Evolutionary conservation across 2,888 invertebrate genomes (phyloP), one percentile per base, ranked within the genome.

Genomic region (Acleris emargana): DNA sequence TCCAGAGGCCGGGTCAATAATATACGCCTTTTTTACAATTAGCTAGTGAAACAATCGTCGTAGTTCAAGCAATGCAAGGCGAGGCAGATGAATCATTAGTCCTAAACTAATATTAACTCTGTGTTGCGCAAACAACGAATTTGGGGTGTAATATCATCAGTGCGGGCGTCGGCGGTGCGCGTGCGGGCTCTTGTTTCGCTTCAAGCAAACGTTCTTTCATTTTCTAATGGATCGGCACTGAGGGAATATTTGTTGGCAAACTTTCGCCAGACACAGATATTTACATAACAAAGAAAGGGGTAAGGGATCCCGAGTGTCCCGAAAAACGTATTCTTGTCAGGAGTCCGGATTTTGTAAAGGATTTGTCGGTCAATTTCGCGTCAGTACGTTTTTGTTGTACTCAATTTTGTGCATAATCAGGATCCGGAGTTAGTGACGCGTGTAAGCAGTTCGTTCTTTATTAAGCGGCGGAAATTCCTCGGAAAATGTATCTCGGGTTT

Each of bases 281-380:
- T 89, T 88, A 86, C 88, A 88, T 89, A 85, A 89, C 86, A 89
- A 89, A 88, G 82, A 74, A 80, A 87, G 83, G 85, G 85, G 86
- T 86, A 81, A 83, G 77, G 80, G 79, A 81, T 81, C 81, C 74
- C 74, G 77, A 77, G 76, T 81, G 81, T 83, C 86, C 83, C 82
- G 78, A 71, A 80, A 77, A 86, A 81, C 80, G 83, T 87, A 87
- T 87, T 87, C 84, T 84, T 81, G 84, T 84, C 83, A 86, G 82
- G 82, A 80, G 77, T 82, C 78, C 76, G 80, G 81, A 83, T 84
- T 84, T 82, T 81, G 82, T 81, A 78, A 79, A 82, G 84, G 81
- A 87, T 88, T 87, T 86, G 80, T 83, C 84, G 84, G 86, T 84
- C 87, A 86, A 86, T 87, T 86, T 86, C 78, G 74, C 76, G 73